phyloP scores from a whole-genome alignment of 2,113 vertebrate genomes.

The Nycticryphes semicollaris region DNA sequence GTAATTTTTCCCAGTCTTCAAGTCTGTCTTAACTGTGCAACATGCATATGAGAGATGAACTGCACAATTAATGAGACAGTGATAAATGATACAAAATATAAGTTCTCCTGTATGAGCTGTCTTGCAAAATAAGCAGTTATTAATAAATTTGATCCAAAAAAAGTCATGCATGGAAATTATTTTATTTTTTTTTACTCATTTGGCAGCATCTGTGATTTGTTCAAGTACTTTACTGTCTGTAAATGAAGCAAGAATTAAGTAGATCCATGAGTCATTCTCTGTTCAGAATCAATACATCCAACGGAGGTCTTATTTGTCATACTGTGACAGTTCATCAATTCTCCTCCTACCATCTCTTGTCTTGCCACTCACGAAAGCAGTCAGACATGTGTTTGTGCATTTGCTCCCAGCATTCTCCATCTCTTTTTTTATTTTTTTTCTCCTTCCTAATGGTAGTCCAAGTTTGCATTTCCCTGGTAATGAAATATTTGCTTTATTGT shows the following conservation, averaged over 20 bases:
- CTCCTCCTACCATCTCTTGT: background rate
- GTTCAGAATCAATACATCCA: slow-evolving; percentile 54
- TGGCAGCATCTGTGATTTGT: slow-evolving; percentile 59
- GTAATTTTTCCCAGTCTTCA: background rate
- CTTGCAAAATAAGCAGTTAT: background rate
- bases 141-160: background rate
- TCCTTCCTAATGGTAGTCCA: background rate
- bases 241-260: slow-evolving; percentile 54
- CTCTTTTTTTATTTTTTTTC: background rate
- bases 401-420: slow-evolving; percentile 30
- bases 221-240: slow-evolving; percentile 27
- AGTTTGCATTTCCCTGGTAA: background rate
- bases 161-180: background rate
- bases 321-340: slow-evolving; percentile 63
- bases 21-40: background rate
- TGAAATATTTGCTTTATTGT: background rate
- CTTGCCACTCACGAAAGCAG: slow-evolving; percentile 13
- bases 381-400: background rate
- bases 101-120: background rate
- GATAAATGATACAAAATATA: background rate
- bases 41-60: background rate
- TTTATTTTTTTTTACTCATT: slow-evolving; percentile 17
- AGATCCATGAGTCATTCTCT: slow-evolving; percentile 61
- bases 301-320: slow-evolving; percentile 59
- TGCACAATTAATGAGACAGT: background rate